A percentile compares a stretch with the other conserved stretches of the same genome.
Conservation (phyloP, 2,888 invertebrate species). For the Melangyna quadrimaculata region DNA sequence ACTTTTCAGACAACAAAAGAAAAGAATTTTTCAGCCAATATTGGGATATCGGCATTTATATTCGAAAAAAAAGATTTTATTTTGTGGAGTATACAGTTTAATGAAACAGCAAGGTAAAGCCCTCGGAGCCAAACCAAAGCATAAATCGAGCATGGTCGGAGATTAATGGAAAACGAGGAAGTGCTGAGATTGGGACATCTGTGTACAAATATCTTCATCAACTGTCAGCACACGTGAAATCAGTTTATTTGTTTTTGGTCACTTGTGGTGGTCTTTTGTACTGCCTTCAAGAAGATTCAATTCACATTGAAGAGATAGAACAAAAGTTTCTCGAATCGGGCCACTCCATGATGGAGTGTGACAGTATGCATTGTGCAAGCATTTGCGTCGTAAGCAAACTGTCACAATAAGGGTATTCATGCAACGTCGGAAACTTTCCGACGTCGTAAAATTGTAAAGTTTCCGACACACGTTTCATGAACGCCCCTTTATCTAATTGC, state of each 20-base stretch:
- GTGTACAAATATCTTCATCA: slow-evolving; percentile 17
- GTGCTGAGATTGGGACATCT: slow-evolving; percentile 22
- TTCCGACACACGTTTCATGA: too few relatives aligned
- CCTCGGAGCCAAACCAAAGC: too few relatives aligned
- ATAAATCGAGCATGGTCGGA: background rate
- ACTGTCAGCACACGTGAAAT: slow-evolving; percentile 12
- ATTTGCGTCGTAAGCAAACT: too few relatives aligned
- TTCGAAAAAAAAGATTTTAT: background rate
- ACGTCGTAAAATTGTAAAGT: too few relatives aligned
- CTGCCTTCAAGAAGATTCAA: slow-evolving; percentile 2
- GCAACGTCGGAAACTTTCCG: too few relatives aligned
- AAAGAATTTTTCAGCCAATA: too few relatives aligned
- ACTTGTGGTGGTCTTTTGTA: slow-evolving; percentile 5
- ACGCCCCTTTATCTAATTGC: too few relatives aligned
- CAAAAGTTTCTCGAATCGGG: slow-evolving; percentile 6
- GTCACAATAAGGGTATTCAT: too few relatives aligned
- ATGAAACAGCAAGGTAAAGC: too few relatives aligned
- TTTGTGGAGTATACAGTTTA: background rate
- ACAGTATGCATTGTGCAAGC: too few relatives aligned
- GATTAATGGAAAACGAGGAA: slow-evolving; percentile 19
- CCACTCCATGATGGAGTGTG: too few relatives aligned
- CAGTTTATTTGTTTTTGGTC: slow-evolving; percentile 21
- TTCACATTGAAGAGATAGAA: background rate
- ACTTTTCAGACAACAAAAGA: too few relatives aligned
- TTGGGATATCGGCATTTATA: background rate